Evolutionary conservation across 2,113 vertebrate genomes (phyloP).

Genomic region (Antennarius striatus): DNA sequence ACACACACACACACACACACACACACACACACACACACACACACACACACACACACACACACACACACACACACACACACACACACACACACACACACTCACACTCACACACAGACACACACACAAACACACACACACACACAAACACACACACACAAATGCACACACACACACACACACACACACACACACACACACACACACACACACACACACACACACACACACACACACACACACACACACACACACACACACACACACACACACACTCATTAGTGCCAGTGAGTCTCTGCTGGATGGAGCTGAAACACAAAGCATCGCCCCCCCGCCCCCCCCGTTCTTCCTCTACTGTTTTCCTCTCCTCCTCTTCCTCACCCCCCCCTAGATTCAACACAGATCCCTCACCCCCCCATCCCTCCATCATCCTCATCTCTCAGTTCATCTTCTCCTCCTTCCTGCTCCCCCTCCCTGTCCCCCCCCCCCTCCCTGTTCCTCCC

Average conservation of each 20-base stretch:
- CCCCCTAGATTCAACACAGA: slow-evolving; percentile 12
- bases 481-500: background rate
- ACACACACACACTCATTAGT: slow-evolving; percentile 72
- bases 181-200: slow-evolving; percentile 31
- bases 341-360: slow-evolving; percentile 29
- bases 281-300: slow-evolving; percentile 70
- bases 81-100: too few species aligned
- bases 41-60: too few species aligned
- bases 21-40: too few species aligned
- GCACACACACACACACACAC: too few species aligned
- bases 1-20: slow-evolving; percentile 31
- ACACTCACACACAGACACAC: too few species aligned
- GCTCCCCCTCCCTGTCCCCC: slow-evolving; percentile 17
- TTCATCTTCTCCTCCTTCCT: background rate
- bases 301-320: slow-evolving; percentile 68
- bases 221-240: too few species aligned
- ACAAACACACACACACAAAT: too few species aligned
- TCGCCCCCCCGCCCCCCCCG: slow-evolving; percentile 4
- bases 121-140: too few species aligned
- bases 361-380: slow-evolving; percentile 29
- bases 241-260: too few species aligned
- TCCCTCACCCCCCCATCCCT: slow-evolving; percentile 17
- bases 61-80: too few species aligned
- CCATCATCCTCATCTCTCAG: slow-evolving; percentile 1
- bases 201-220: too few species aligned